Evolutionary conservation across 2,888 invertebrate genomes (phyloP).

Genomic region (Folsomia candida): DNA sequence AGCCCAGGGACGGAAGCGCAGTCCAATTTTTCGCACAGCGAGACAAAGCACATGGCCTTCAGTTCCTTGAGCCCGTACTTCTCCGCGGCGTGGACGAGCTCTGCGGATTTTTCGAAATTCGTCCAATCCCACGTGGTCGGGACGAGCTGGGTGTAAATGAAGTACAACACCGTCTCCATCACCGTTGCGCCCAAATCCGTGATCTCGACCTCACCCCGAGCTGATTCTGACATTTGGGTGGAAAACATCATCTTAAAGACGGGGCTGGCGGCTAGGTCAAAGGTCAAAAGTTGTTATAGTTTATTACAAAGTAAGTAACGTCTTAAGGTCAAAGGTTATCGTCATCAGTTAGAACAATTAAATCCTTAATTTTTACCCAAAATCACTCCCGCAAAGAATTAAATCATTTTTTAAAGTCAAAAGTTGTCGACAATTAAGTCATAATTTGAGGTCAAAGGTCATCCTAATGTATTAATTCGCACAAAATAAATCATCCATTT

Average conservation of each 20-base stretch:
- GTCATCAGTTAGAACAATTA: too few species aligned
- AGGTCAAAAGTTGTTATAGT: too few species aligned
- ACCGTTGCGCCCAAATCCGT: conserved; percentile 1
- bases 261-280: conserved; percentile 22
- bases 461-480: too few species aligned
- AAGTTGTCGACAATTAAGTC: too few species aligned
- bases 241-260: conserved; percentile 21
- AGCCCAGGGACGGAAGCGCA: conserved; percentile 9
- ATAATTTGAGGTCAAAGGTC: too few species aligned
- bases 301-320: too few species aligned
- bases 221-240: conserved; percentile 11
- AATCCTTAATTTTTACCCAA: too few species aligned
- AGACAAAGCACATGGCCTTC: conserved; percentile 10
- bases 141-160: conserved; percentile 15
- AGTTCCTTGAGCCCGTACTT: conserved; percentile 22
- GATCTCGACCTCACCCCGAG: conserved; percentile 5
- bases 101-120: conserved; percentile 10
- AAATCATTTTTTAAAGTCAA: too few species aligned
- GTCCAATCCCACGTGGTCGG: conserved; percentile 12
- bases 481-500: too few species aligned
- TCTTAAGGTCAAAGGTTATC: too few species aligned
- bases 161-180: conserved; percentile 12
- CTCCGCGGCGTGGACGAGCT: conserved; percentile 23
- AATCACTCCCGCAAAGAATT: too few species aligned
- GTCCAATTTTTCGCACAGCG: conserved; percentile 7